Evolutionary conservation across 2,113 vertebrate species (phyloP), one percentile per base, ranked within the genome.

Genomic region (Oncorhynchus kisutch): DNA sequence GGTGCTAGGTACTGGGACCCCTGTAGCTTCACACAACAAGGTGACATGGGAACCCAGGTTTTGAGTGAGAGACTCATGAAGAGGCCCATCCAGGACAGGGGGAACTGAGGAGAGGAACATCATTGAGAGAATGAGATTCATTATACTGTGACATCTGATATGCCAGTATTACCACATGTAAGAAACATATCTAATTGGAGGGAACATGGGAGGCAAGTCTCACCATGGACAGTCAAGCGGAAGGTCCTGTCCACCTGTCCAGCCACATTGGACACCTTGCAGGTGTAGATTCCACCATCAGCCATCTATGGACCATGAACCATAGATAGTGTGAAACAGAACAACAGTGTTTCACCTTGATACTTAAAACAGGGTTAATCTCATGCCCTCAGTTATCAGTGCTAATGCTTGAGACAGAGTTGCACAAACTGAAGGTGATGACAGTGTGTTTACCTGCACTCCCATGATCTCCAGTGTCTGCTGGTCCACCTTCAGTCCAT

Each of bases 211-310:
- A 8, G 59, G 59, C 59, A 62, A 62, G 4, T 62, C 93, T 94
- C 90, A 97, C 96, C 92, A 72, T 95, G 93, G 74, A 96, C 85
- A 0, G 73, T 80, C 68, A 97, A 85, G 69, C 83, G 76, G 73
- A 96, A 96, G 2, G 89, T 93, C 80, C 93, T 87, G 73, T 92
- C 85, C 39, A 91, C 90, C 77, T 96, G 94, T 48, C 95, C 96
- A 1, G 94, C 95, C 2, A 85, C 79, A 24, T 95, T 96, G 70
- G 87, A 94, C 31, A 95, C 94, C 83, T 90, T 94, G 84, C 96
- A 97, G 68, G 91, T 94, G 78, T 97, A 97, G 0, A 92, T 78
- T 3, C 96, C 96, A 51, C 89, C 90, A 82, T 95, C 94, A 68
- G 89, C 81, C 76, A 93, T 80, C 94, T 94, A 70, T 29, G 71